These are phyloP conservation scores for Epirrita christyi DNA, from an alignment of 2,888 invertebrate species.

Conservation along the genomic window DNA sequence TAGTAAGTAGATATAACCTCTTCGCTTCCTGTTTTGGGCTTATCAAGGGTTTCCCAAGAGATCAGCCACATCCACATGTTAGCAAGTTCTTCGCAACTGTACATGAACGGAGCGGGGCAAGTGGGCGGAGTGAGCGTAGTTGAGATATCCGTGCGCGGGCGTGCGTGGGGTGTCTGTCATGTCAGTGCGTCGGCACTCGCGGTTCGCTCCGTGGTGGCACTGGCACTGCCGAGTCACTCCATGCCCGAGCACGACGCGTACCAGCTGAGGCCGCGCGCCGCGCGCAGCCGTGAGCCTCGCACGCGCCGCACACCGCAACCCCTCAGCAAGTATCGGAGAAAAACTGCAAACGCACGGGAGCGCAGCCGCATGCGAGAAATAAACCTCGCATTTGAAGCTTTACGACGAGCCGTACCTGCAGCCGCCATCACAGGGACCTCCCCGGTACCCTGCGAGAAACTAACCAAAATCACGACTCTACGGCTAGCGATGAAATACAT, in stretches of 20 bases:
- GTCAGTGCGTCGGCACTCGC: constrained; percentile 47
- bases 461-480: constrained; percentile 95
- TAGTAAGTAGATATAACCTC: background rate
- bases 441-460: constrained; percentile 88
- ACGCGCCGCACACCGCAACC: constrained; percentile 88
- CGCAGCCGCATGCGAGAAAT: constrained; percentile 95
- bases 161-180: constrained; percentile 55
- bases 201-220: constrained; percentile 39
- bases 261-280: constrained; percentile 81
- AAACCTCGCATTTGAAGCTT: constrained; percentile 93
- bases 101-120: constrained; percentile 76
- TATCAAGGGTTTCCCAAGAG: background rate
- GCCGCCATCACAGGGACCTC: constrained; percentile 80
- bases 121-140: constrained; percentile 79
- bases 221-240: constrained; percentile 56
- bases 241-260: constrained; percentile 84
- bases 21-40: background rate
- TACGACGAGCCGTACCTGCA: constrained; percentile 90
- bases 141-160: constrained; percentile 60
- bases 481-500: constrained; percentile 95
- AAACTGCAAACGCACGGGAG: constrained; percentile 95
- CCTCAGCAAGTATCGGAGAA: constrained; percentile 94
- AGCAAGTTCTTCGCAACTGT: constrained; percentile 49
- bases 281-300: constrained; percentile 78
- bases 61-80: background rate